Evolutionary conservation across 2,797 vertebrate genomes (phyloP).

Genomic region (Muraenolepis orangiensis): DNA sequence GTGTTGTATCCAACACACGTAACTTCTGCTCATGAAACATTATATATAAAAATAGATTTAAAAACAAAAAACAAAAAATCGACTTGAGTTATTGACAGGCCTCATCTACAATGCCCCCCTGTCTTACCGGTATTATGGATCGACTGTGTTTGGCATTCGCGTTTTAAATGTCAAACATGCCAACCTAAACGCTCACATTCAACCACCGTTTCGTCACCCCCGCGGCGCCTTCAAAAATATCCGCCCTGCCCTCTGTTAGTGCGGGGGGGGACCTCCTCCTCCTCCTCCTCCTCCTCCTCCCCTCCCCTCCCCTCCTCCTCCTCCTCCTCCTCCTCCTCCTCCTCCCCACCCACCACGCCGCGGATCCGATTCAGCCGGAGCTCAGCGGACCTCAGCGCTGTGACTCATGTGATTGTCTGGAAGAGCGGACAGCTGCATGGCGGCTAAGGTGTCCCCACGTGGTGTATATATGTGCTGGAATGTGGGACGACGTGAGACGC

Average conservation of each 20-base stretch:
- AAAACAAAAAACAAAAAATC: no score
- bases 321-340: no score
- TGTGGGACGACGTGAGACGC: slow-evolving; percentile 17
- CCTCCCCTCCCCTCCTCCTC: no score
- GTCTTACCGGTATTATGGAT: neutral
- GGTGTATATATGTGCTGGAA: slow-evolving; percentile 10
- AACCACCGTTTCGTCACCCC: neutral
- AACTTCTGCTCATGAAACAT: neutral
- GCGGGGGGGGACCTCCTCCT: no score
- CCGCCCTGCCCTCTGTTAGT: slow-evolving; percentile 2
- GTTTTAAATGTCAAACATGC: slow-evolving; percentile 5
- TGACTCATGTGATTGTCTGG: slow-evolving; percentile 34
- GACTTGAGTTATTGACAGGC: neutral
- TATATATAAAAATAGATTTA: no score
- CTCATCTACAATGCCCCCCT: neutral
- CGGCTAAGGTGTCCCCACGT: slow-evolving; percentile 26
- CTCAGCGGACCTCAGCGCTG: slow-evolving; percentile 8
- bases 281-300: no score
- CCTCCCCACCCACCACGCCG: no score
- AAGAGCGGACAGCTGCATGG: slow-evolving; percentile 46
- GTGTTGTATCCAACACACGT: neutral
- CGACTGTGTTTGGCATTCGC: neutral
- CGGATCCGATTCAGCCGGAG: neutral
- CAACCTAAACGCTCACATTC: slow-evolving; percentile 6
- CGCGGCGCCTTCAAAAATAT: slow-evolving; percentile 10